Conservation (phyloP, 2,888 invertebrate genomes). For the Drosophila mimica region DNA sequence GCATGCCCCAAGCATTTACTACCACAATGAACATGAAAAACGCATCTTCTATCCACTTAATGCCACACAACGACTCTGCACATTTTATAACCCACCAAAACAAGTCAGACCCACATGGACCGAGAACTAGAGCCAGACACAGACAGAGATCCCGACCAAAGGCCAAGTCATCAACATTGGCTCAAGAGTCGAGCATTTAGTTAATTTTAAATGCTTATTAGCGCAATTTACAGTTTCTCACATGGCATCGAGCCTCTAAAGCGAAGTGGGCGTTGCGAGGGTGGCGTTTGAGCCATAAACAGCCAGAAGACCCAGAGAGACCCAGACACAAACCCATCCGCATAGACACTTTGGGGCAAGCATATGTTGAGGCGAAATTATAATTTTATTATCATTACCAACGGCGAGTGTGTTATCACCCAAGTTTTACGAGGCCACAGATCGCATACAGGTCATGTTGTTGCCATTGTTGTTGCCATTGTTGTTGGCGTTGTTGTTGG, state of each 20-base stretch:
- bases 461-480: conserved; percentile 37
- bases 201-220: conserved; percentile 81
- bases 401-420: conserved; percentile 75
- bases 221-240: conserved; percentile 72
- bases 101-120: conserved; percentile 2
- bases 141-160: conserved; percentile 13
- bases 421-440: conserved; percentile 79
- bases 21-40: conserved; percentile 57
- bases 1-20: conserved; percentile 38
- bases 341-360: conserved; percentile 47
- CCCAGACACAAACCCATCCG: conserved; percentile 13
- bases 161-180: conserved; percentile 62
- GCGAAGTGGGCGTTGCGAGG: conserved; percentile 25
- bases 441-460: conserved; percentile 65
- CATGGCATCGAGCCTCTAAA: conserved; percentile 40
- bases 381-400: conserved; percentile 84
- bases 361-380: conserved; percentile 78
- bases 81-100: conserved; percentile 48
- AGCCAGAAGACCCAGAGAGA: conserved; percentile 10
- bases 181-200: conserved; percentile 71
- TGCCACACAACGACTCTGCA: conserved; percentile 35
- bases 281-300: conserved; percentile 18
- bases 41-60: conserved; percentile 64
- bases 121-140: conserved; percentile 1
- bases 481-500: conserved; percentile 55